phyloP scores from a whole-genome alignment of 2,888 invertebrate genomes.

The Aphidius colemani region DNA sequence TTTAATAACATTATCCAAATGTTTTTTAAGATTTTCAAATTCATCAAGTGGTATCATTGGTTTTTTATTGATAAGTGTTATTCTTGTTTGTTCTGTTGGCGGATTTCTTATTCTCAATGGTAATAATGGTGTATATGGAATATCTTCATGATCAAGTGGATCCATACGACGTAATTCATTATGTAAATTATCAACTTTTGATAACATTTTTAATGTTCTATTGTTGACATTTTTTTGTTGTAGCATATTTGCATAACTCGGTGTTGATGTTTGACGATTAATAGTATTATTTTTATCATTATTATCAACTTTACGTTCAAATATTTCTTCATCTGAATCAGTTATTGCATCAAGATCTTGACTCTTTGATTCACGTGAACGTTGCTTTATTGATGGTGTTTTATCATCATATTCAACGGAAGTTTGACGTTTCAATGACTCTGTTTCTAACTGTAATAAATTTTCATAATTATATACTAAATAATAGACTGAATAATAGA shows the following conservation, averaged over 20 bases:
- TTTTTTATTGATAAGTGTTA: conserved; percentile 12
- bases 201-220: too few relatives aligned
- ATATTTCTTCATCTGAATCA: background rate
- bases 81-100: background rate
- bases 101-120: too few relatives aligned
- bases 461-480: background rate
- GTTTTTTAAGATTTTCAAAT: conserved; percentile 34
- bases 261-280: too few relatives aligned
- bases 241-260: background rate
- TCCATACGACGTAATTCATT: too few relatives aligned
- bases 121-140: too few relatives aligned
- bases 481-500: too few relatives aligned
- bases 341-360: background rate
- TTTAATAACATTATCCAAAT: conserved; percentile 43
- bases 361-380: background rate
- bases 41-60: conserved; percentile 34
- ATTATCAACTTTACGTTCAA: too few relatives aligned
- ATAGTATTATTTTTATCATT: too few relatives aligned
- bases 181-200: too few relatives aligned
- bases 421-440: too few relatives aligned
- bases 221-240: background rate
- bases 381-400: background rate
- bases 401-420: background rate
- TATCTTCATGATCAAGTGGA: too few relatives aligned
- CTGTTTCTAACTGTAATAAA: too few relatives aligned